A percentile compares a stretch with the other conserved stretches of the same genome.
These are phyloP conservation scores for Drosophila simulans DNA, from an alignment of 1,140 invertebrate genomes.

Conservation along the genomic window DNA sequence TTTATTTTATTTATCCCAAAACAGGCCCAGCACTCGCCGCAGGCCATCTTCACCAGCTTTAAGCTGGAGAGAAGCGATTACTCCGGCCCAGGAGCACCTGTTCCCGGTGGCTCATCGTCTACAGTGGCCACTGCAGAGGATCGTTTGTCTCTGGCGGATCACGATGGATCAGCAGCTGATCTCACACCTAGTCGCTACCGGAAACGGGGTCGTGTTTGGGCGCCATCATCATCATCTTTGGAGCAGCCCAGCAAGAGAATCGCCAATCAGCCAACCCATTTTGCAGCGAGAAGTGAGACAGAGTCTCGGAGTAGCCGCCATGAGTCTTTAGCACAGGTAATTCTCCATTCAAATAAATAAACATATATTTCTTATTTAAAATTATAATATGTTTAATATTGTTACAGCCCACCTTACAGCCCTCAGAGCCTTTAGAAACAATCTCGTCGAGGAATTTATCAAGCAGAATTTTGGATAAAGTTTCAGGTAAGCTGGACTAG, in stretches of 20 bases:
- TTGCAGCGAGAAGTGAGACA: constrained; percentile 1
- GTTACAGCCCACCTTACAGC: constrained; percentile 18
- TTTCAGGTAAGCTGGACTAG: constrained; percentile 37
- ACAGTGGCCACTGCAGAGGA: constrained; percentile 6
- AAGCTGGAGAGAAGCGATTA: constrained; percentile 90
- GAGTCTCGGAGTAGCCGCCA: constrained; percentile 6
- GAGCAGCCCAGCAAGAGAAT: background rate
- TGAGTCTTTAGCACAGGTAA: constrained; percentile 21
- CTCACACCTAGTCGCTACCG: constrained; percentile 55
- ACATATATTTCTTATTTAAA: background rate
- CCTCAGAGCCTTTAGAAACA: constrained; percentile 1
- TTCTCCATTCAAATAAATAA: background rate
- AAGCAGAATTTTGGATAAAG: constrained; percentile 31
- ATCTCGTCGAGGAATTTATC: constrained; percentile 1
- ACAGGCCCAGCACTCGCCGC: constrained; percentile 89
- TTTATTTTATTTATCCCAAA: background rate
- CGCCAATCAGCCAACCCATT: background rate
- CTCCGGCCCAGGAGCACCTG: background rate
- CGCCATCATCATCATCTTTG: constrained; percentile 1
- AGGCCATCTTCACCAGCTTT: constrained; percentile 97
- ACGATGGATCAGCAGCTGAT: constrained; percentile 39
- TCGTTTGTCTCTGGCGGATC: constrained; percentile 1
- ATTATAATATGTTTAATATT: background rate
- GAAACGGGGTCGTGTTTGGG: constrained; percentile 49
- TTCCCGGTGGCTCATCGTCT: background rate